Base-by-base conservation (phyloP, 2,113 vertebrate species). In the Nematolebias whitei region DNA sequence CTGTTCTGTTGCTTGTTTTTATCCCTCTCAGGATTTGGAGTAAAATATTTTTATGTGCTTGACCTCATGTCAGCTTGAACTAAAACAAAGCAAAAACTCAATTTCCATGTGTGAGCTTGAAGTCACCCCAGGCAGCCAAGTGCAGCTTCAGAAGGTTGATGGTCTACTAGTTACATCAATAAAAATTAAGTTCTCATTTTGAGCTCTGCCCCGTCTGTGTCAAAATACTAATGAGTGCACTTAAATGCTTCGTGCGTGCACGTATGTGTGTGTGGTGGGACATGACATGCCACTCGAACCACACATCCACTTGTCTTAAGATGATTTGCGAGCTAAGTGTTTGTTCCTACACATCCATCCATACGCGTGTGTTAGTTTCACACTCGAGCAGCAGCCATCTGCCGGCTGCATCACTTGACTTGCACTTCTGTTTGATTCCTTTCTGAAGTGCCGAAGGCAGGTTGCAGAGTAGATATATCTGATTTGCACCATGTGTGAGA, bases 381-480 rank as follows among this genome's bases (percentile, higher is more conserved):
- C 72, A 74, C 63, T 82, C 18, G n/a, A 78, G 40, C n/a, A 9
- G 70, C 67, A 71, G 50, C 60, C 80, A 66, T 71, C 69, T 72
- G 79, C 50, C 60, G 19, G 54, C 56, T 68, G 67, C 14, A 22
- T 68, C 53, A 41, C 56, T 74, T 19, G 24, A 69, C 67, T 71
- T 47, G 57, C 61, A 22, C 67, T 64, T 79, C 50, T 63, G 61
- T 76, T 76, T 75, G 61, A 39, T 70, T 78, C 50, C 55, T 58
- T 70, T 63, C 63, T 67, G 68, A 72, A 35, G 78, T 45, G 58
- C 64, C 10, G 11, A 63, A 40, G 60, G 76, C 76, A 79, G 64
- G 61, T 74, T 72, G 67, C 67, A 76, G 55, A 80, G 63, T 76
- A 68, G 71, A 87, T 78, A 72, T 56, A 68, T 84, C 63, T 71